phyloP scores from a whole-genome alignment of 2,113 vertebrate species.

The Rattus norvegicus region GRCr8 NC_086020.1:150101001-150101500 shows the following conservation, averaged over 20 bases:
- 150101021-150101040: not conserved
- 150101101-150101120: too few relatives aligned
- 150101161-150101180: not conserved
- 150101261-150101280: not conserved
- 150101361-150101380: conserved; percentile 46
- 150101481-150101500: conserved; percentile 35
- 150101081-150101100: not conserved
- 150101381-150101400: conserved; percentile 46
- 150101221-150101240: conserved; percentile 31
- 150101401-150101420: conserved; percentile 49
- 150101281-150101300: conserved; percentile 11
- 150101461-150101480: conserved; percentile 31
- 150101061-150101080: not conserved
- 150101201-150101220: conserved; percentile 1
- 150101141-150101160: not conserved
- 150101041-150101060: too few relatives aligned
- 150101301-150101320: conserved; percentile 4
- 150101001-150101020: too few relatives aligned
- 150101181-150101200: not conserved
- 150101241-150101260: not conserved
- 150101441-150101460: conserved; percentile 28
- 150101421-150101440: not conserved
- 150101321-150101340: conserved; percentile 53
- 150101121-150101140: not conserved
- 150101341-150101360: not conserved